phyloP scores from a whole-genome alignment of 1,140 invertebrate genomes.

The Atta texana region DNA sequence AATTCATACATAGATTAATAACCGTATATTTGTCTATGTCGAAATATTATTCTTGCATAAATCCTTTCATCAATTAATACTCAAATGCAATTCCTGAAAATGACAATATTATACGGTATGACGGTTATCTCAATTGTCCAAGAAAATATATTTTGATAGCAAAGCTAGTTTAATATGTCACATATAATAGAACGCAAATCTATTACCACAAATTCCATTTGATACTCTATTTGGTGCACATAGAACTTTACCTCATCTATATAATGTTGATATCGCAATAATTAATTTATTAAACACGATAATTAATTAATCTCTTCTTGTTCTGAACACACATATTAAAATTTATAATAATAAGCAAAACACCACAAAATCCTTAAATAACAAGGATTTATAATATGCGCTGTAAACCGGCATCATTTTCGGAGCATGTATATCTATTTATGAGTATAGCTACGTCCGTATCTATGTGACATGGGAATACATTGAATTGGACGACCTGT shows the following conservation, averaged over 20 bases:
- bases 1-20: neutral
- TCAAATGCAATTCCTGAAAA: neutral
- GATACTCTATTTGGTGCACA: neutral
- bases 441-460: slow-evolving; percentile 20
- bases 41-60: neutral
- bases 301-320: slow-evolving; percentile 20
- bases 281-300: slow-evolving; percentile 25
- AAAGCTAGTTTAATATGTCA: slow-evolving; percentile 1
- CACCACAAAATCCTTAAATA: slow-evolving; percentile 13
- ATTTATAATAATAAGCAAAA: neutral
- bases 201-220: slow-evolving; percentile 2
- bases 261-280: slow-evolving; percentile 25
- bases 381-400: neutral
- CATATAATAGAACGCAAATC: neutral
- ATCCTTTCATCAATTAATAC: neutral
- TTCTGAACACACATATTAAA: neutral
- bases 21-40: neutral
- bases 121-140: neutral
- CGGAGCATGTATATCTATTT: slow-evolving; percentile 24
- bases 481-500: slow-evolving; percentile 49
- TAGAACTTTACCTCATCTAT: neutral
- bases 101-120: neutral
- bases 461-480: slow-evolving; percentile 46
- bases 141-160: slow-evolving; percentile 12
- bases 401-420: slow-evolving; percentile 19